Evolutionary conservation across 2,888 invertebrate species (phyloP), one percentile per base, ranked within the genome.

Genomic region (Lamellibrachia satsuma): DNA sequence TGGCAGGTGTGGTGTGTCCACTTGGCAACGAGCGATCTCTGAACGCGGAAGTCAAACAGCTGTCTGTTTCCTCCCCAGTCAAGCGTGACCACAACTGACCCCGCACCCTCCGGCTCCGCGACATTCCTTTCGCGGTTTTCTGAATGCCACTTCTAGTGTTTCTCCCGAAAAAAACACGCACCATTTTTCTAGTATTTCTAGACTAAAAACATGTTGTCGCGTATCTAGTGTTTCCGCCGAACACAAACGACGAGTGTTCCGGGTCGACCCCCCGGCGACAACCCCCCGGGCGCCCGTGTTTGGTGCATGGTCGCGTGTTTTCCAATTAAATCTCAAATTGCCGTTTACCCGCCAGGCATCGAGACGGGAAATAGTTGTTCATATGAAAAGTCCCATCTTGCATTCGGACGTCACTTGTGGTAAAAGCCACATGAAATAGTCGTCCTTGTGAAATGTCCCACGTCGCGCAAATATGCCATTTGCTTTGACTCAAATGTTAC

Each of bases 281-380:
- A 75, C 15, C 75, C 75, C 75, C 22, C 75, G 75, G 75, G 75
- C 75, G 2, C 22, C 9, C 75, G 22, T 22, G 75, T 75, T 75
- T 22, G 75, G 15, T 75, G 75, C 75, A 22, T 75, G n/a, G 75
- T 75, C 75, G 22, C 75, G 75, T 15, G 75, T 75, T 75, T 75
- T 75, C 75, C 75, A 75, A 75, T 75, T 75, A 75, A 75, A 75
- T 75, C 75, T 75, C 75, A 11, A 75, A 75, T 75, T 75, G 75
- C 75, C 75, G 75, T 75, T 75, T n/a, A 11, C 75, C 75, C 75
- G 22, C 15, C 15, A 75, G 75, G 75, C 75, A 75, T 75, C n/a
- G 75, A 11, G 22, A 75, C 75, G 22, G 75, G 75, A 75, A 75
- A 22, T 75, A 75, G 75, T 75, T 22, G 75, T 75, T n/a, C 75